These are phyloP conservation scores for Pelagia noctiluca DNA, from an alignment of 30 jellyfish, hydroid and myxozoan genomes.

Conservation along the genomic window DNA sequence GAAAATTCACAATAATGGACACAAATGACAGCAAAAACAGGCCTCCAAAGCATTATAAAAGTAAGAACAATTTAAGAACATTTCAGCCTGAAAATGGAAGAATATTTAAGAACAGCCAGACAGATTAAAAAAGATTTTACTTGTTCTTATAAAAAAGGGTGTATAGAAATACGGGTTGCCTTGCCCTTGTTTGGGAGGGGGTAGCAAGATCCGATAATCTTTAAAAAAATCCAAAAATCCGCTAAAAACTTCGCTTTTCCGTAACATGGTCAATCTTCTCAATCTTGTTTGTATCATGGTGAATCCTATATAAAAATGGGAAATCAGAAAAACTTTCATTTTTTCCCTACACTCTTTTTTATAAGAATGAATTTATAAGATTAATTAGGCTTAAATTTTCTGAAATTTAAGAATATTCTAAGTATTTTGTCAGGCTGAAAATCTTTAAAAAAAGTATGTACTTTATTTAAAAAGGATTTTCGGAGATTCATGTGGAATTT, in stretches of 20 bases:
- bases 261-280: constrained; percentile 5
- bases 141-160: too few relatives aligned
- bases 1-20: too few relatives aligned
- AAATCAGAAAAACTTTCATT: background rate
- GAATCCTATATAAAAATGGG: background rate
- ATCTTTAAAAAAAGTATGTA: background rate
- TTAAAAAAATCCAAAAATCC: background rate
- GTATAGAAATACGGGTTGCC: too few relatives aligned
- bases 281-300: constrained; percentile 2
- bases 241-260: constrained; percentile 2
- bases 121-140: too few relatives aligned
- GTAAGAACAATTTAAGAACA: too few relatives aligned
- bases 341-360: background rate
- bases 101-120: too few relatives aligned
- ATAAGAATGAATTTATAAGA: background rate
- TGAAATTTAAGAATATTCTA: background rate
- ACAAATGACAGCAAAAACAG: too few relatives aligned
- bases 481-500: constrained; percentile 1
- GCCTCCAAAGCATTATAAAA: too few relatives aligned
- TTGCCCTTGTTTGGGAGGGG: too few relatives aligned
- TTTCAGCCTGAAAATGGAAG: too few relatives aligned
- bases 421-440: background rate
- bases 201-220: too few relatives aligned
- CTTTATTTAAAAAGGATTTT: background rate
- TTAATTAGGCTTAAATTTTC: background rate